Evolutionary conservation across 2,797 vertebrate genomes (phyloP), one percentile per base, ranked within the genome.

Genomic region (Echiichthys vipera): DNA sequence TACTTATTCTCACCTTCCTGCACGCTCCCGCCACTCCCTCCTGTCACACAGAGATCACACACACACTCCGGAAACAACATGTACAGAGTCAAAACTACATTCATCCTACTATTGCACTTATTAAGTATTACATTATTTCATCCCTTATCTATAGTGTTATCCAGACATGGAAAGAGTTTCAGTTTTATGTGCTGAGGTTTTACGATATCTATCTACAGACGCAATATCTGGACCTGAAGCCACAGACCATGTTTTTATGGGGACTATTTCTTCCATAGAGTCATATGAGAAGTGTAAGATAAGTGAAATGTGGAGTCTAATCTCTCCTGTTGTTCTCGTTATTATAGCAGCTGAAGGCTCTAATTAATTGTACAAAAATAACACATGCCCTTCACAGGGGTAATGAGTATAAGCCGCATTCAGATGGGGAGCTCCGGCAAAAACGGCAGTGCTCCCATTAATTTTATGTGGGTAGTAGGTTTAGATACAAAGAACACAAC

Each of bases 1-100:
- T 55, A 25, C 68, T 51, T 78, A 73, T 54, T 78, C 65, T 87
- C 77, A 84, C 80, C 83, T 84, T 77, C 40, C 56, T 75, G 51
- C 79, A 56, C 57, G 74, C 74, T 70, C 58, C 36, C 27, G 61
- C 53, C 59, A 63, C 64, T 84, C 86, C 77, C 83, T 86, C 77
- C 43, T 36, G 71, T 78, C 83, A 82, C 72, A 46, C 71, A 67
- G 65, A 55, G 63, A 78, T 80, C 77, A 27, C 77, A 53, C 66
- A 55, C 74, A 80, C 34, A 36, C n/a, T n/a, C n/a, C n/a, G 65
- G 65, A 80, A 77, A 51, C 69, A 69, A 61, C 42, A 46, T 18
- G 11, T 66, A 67, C 22, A n/a, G n/a, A n/a, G n/a, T n/a, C n/a
- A 54, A 9, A 22, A 7, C 22, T 36, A 22, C 55, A 65, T 56